These are phyloP conservation scores for Diogma glabrata DNA, from an alignment of 2,888 invertebrate genomes.

Conservation along the genomic window DNA sequence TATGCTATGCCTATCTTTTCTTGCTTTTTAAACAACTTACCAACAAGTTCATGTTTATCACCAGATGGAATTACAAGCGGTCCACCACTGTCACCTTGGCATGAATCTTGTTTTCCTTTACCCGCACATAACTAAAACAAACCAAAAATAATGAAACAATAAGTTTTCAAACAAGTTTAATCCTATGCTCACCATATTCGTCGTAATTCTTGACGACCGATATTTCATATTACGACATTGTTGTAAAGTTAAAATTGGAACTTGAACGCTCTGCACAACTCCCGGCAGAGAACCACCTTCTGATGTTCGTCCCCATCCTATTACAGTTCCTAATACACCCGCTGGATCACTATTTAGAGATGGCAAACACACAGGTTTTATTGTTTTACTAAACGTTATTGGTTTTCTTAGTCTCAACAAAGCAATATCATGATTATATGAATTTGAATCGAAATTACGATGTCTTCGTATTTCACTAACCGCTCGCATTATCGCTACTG, in stretches of 20 bases:
- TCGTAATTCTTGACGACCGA: slow-evolving; percentile 66
- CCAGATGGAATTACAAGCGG: slow-evolving; percentile 64
- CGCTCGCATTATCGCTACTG: slow-evolving; percentile 68
- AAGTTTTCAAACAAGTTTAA: slow-evolving; percentile 2
- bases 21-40: too few relatives aligned
- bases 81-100: slow-evolving; percentile 82
- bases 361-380: slow-evolving; percentile 64
- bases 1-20: too few relatives aligned
- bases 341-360: slow-evolving; percentile 38
- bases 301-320: slow-evolving; percentile 76
- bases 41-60: slow-evolving; percentile 68
- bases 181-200: slow-evolving; percentile 50
- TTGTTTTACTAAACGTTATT: slow-evolving; percentile 51
- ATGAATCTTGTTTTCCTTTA: slow-evolving; percentile 67
- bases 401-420: slow-evolving; percentile 64
- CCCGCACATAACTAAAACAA: slow-evolving; percentile 60
- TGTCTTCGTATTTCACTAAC: slow-evolving; percentile 68
- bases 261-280: slow-evolving; percentile 70
- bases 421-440: slow-evolving; percentile 80
- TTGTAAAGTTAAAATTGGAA: slow-evolving; percentile 65
- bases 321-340: slow-evolving; percentile 56
- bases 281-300: slow-evolving; percentile 72
- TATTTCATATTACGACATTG: slow-evolving; percentile 79
- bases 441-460: slow-evolving; percentile 71
- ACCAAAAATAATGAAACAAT: not conserved